These are phyloP conservation scores for Sapajus apella DNA, from an alignment of 2,113 vertebrate genomes.

Conservation along the genomic window DNA sequence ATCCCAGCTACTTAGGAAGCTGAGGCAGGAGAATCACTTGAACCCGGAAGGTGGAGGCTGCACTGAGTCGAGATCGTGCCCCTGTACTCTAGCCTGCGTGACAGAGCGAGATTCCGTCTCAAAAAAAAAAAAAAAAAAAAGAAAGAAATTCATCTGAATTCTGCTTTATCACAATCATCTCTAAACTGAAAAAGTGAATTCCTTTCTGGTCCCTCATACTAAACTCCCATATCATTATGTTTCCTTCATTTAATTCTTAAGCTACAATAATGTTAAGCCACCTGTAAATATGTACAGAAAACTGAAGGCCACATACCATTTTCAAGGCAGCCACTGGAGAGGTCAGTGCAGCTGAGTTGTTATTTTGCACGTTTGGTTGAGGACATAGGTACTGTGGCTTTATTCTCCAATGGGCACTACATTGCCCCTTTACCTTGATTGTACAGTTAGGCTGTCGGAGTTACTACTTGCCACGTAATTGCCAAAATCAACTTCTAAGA, in stretches of 20 bases:
- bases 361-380: not conserved
- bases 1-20: too few relatives aligned
- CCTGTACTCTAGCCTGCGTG: too few relatives aligned
- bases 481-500: constrained; percentile 51
- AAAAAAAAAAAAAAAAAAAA: not conserved
- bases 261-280: not conserved
- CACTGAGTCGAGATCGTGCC: too few relatives aligned
- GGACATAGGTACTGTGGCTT: not conserved
- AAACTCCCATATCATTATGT: not conserved
- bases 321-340: not conserved
- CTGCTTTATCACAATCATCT: not conserved
- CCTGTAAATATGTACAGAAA: not conserved
- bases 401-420: not conserved
- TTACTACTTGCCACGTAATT: constrained; percentile 1
- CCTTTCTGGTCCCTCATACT: not conserved
- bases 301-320: not conserved
- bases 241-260: not conserved
- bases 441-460: not conserved
- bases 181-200: not conserved
- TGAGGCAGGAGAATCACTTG: too few relatives aligned
- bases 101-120: too few relatives aligned
- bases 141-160: not conserved
- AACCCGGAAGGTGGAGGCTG: too few relatives aligned
- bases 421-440: not conserved
- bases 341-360: fast-evolving